Base-by-base conservation (phyloP, 2,888 invertebrate genomes). In the Lamellibrachia columna region DNA sequence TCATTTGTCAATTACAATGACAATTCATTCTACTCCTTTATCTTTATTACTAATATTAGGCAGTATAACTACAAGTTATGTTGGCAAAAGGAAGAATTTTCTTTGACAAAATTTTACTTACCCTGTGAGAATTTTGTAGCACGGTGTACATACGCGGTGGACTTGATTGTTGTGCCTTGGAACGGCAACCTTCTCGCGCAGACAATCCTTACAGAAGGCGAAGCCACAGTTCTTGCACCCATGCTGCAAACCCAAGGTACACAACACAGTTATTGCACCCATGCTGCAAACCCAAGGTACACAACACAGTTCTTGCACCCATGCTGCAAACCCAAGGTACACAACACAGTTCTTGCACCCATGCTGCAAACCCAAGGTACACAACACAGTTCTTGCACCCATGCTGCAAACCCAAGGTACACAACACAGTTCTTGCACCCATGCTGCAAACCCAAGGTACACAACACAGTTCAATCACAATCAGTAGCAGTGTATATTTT, bases 181-280 rank as follows among this genome's bases (percentile, higher is more conserved):
- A 93, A 98, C 96, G 95, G 97, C 97, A 93, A 97, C 97, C 96
- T 98, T 98, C 95, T 98, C 97, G 94, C 97, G 97, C 92, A 98
- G 97, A 96, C 98, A 98, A 96, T 98, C 98, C 93, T 97, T 97
- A 96, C 98, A 98, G 96, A 98, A 98, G 91, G 98, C 98, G 96
- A 98, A 98, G 58, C 98, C 98, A 97, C 98, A 98, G 95, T 97
- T 97, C 90, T 98, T 98, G 96, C 98, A 98, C 52, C 98, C 98
- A 97, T 97, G 97, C 98, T 98, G 97, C 94, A 97, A 94, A 91
- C 91, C 93, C 40, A 40, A 40, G 40, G 40, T 40, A 40, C 40
- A 22, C 75, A 75, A 75, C 75, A 2, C 75, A 75, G 75, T 4
- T 75, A 22, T 75, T 15, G 15, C 75, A 22, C 4, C 6, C 28